phyloP scores from a whole-genome alignment of 2,888 invertebrate genomes.

The Neoaliturus tenellus region DNA sequence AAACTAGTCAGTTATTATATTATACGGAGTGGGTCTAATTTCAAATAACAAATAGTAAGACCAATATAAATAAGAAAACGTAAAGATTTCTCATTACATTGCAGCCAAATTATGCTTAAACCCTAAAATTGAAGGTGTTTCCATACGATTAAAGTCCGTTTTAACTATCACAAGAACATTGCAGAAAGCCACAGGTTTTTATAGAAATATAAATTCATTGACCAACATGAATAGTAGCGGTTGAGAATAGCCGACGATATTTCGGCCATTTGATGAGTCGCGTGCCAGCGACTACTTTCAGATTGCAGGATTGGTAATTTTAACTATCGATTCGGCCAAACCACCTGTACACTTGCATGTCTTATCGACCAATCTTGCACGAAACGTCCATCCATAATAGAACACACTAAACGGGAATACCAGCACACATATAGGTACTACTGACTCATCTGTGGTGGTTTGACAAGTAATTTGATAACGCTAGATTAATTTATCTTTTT shows the following conservation, averaged over 20 bases:
- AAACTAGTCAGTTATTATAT: too few relatives aligned
- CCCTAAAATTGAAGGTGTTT: too few relatives aligned
- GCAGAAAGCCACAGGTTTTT: too few relatives aligned
- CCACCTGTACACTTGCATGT: conserved; percentile 3
- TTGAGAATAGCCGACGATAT: background rate
- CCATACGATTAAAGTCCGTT: too few relatives aligned
- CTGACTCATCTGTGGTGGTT: background rate
- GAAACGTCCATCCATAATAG: background rate
- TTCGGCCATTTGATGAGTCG: background rate
- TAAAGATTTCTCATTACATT: too few relatives aligned
- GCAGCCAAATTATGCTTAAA: too few relatives aligned
- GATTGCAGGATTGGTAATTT: background rate
- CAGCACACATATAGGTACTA: background rate
- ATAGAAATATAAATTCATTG: background rate
- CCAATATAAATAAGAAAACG: too few relatives aligned
- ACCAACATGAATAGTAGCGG: background rate
- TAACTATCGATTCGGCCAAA: conserved; percentile 6
- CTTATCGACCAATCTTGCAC: background rate
- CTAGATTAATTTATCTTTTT: too few relatives aligned
- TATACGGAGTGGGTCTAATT: too few relatives aligned
- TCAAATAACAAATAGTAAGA: too few relatives aligned
- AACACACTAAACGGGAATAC: conserved; percentile 14
- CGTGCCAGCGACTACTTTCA: background rate
- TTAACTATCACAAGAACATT: too few relatives aligned
- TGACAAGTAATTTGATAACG: too few relatives aligned